Percentiles rank a stretch among this genome's conserved stretches.
Conservation (phyloP, 2,888 invertebrate genomes). For the Melanchra persicariae region DNA sequence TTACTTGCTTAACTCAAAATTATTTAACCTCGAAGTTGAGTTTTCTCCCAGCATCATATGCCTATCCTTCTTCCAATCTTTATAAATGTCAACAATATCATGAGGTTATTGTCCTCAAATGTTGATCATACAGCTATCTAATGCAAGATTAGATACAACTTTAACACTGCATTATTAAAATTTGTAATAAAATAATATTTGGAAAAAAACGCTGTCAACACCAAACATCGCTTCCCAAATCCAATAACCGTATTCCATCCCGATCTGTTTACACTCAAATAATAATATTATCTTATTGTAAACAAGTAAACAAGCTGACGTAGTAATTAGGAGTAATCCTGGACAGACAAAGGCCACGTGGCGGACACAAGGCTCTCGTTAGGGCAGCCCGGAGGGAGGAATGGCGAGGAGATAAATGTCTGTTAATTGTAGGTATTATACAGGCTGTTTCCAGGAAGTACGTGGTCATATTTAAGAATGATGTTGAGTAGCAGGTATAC, state of each 20-base stretch:
- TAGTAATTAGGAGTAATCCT: constrained; percentile 68
- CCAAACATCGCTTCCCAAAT: constrained; percentile 23
- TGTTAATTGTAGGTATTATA: constrained; percentile 48
- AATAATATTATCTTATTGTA: constrained; percentile 51
- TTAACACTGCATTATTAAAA: background rate
- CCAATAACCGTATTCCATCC: constrained; percentile 33
- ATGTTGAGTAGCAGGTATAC: no score
- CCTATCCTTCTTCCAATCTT: background rate
- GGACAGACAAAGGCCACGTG: constrained; percentile 68
- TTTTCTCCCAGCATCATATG: background rate
- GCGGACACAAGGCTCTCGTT: constrained; percentile 67
- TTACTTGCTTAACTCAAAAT: no score
- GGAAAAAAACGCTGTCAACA: constrained; percentile 22
- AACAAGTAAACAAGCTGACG: constrained; percentile 64
- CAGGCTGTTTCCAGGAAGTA: no score
- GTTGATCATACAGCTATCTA: background rate
- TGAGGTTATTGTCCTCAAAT: background rate
- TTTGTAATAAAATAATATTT: background rate
- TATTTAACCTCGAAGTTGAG: no score
- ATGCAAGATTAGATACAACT: background rate
- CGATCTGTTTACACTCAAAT: constrained; percentile 47
- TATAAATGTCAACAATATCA: background rate
- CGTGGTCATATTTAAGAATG: no score
- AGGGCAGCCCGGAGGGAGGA: constrained; percentile 50
- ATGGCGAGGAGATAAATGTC: constrained; percentile 39